Evolutionary conservation across 2,113 vertebrate species (phyloP).

Genomic region (Sigmodon hispidus): DNA sequence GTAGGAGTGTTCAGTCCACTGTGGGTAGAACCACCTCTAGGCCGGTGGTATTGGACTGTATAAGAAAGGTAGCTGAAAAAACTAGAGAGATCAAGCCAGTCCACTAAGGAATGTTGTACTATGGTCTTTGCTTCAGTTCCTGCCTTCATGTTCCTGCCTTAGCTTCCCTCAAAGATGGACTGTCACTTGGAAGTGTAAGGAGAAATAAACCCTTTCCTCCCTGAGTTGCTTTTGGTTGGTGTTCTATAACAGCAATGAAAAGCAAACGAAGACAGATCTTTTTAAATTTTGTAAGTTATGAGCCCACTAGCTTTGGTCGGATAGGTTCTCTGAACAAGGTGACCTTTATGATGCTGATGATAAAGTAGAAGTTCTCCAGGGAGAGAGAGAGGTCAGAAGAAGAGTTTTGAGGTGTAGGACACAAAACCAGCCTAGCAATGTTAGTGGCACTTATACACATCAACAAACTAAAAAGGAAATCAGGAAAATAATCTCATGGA

Average conservation of each 20-base stretch:
- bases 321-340: background rate
- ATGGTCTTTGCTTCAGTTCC: background rate
- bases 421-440: background rate
- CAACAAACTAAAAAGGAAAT: background rate
- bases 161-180: background rate
- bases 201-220: background rate
- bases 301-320: background rate
- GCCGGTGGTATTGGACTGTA: background rate
- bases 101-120: background rate
- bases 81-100: background rate
- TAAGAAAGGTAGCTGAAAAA: background rate
- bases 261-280: background rate
- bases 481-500: background rate
- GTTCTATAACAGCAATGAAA: background rate
- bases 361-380: background rate
- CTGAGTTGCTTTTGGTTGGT: background rate
- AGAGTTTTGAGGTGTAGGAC: background rate
- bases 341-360: background rate
- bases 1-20: background rate
- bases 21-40: background rate
- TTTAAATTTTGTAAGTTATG: background rate
- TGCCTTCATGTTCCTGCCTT: background rate
- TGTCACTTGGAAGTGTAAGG: background rate
- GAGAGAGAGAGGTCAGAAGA: background rate
- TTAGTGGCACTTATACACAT: background rate